Evolutionary conservation across 2,797 vertebrate species (phyloP).

Genomic region (Hydrocynus forskahlii): DNA sequence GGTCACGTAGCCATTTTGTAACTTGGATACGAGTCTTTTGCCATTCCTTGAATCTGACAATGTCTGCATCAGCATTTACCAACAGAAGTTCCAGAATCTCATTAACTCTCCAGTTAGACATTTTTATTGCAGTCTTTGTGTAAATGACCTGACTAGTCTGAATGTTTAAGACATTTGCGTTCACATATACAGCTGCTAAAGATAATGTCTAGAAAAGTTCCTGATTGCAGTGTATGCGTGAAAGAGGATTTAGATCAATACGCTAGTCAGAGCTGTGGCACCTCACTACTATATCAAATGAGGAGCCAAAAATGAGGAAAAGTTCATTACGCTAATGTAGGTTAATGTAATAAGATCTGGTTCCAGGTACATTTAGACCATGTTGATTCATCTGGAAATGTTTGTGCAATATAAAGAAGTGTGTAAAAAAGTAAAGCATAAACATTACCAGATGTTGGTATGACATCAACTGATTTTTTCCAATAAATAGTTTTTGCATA

Average conservation of each 20-base stretch:
- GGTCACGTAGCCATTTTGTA: no score
- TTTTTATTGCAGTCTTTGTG: no score
- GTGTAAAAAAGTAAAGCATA: background rate
- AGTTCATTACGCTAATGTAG: background rate
- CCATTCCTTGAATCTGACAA: no score
- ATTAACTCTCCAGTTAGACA: no score
- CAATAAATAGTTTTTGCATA: background rate
- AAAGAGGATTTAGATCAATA: background rate
- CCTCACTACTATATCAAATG: background rate
- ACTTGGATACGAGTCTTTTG: no score
- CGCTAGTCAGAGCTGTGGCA: background rate
- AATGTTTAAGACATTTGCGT: no score
- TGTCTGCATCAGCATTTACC: no score
- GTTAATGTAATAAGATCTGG: background rate
- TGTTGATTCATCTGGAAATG: background rate
- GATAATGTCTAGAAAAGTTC: no score
- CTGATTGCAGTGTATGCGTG: no score
- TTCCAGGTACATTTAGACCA: background rate
- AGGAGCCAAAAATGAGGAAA: background rate
- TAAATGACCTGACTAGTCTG: no score
- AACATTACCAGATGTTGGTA: background rate
- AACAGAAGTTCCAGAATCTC: no score
- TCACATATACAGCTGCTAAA: no score
- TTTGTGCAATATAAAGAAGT: background rate
- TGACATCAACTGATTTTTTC: background rate